These are phyloP conservation scores for Mionectes olivaceus DNA, from an alignment of 2,797 vertebrate species.

Conservation along the genomic window DNA sequence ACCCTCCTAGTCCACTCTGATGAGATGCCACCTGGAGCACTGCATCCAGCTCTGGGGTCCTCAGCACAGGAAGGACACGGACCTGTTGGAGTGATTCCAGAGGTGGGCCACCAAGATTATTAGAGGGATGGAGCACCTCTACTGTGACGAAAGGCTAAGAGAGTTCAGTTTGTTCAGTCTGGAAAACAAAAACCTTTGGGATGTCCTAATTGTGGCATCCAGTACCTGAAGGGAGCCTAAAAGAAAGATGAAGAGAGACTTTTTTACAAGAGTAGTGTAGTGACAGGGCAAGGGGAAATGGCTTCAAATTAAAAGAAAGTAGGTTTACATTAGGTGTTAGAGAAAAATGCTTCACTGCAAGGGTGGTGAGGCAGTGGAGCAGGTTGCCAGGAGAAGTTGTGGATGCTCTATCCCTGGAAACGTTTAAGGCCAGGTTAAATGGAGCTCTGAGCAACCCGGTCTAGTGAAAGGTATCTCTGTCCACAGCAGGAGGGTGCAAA, in stretches of 20 bases:
- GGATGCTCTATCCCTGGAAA: neutral
- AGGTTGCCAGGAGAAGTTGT: neutral
- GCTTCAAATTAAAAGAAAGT: neutral
- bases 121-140: neutral
- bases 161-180: neutral
- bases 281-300: neutral
- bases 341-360: neutral
- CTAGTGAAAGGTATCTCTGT: neutral
- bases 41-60: neutral
- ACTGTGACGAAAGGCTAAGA: neutral
- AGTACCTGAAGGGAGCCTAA: neutral
- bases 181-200: neutral
- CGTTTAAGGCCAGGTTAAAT: neutral
- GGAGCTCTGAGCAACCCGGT: neutral
- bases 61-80: neutral
- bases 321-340: neutral
- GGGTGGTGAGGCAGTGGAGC: neutral
- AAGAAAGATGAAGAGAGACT: neutral
- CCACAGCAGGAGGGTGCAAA: neutral
- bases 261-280: neutral
- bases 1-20: neutral
- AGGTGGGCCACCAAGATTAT: neutral
- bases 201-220: neutral
- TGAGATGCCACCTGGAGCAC: fast-evolving
- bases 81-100: neutral